Evolutionary conservation across 2,888 invertebrate genomes (phyloP).

Genomic region (Dicycla oo): DNA sequence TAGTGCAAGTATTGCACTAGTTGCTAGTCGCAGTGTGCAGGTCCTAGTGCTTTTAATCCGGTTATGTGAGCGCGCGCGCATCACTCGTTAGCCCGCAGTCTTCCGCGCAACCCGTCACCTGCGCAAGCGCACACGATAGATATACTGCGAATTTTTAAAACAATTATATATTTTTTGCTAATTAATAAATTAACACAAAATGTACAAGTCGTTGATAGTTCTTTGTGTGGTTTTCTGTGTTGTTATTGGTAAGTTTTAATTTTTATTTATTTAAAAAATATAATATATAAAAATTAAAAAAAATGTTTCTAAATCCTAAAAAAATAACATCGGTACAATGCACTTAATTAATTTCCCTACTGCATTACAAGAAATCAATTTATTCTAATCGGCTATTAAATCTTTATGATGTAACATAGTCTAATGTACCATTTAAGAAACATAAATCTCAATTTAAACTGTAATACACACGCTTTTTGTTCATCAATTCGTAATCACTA

Average conservation of each 20-base stretch:
- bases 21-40: constrained; percentile 70
- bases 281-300: not conserved
- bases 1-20: constrained; percentile 58
- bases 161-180: constrained; percentile 43
- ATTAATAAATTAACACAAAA: constrained; percentile 64
- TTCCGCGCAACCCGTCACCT: constrained; percentile 73
- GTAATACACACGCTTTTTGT: constrained; percentile 33
- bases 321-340: not conserved
- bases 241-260: constrained; percentile 81
- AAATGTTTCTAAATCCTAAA: not conserved
- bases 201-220: constrained; percentile 83
- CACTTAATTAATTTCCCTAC: not conserved
- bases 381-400: constrained; percentile 42
- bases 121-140: constrained; percentile 61
- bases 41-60: constrained; percentile 82
- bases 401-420: constrained; percentile 19
- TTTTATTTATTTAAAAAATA: constrained; percentile 1
- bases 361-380: constrained; percentile 40
- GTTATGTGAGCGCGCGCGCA: constrained; percentile 79
- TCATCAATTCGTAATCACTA: constrained; percentile 25
- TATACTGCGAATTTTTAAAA: constrained; percentile 63
- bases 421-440: constrained; percentile 27
- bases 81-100: constrained; percentile 82
- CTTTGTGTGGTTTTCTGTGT: constrained; percentile 83
- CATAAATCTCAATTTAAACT: constrained; percentile 49